A percentile compares a stretch with the other conserved stretches of the same genome.
Evolutionary conservation across 2,113 vertebrate species (phyloP).

Genomic region (Archilochus colubris): DNA sequence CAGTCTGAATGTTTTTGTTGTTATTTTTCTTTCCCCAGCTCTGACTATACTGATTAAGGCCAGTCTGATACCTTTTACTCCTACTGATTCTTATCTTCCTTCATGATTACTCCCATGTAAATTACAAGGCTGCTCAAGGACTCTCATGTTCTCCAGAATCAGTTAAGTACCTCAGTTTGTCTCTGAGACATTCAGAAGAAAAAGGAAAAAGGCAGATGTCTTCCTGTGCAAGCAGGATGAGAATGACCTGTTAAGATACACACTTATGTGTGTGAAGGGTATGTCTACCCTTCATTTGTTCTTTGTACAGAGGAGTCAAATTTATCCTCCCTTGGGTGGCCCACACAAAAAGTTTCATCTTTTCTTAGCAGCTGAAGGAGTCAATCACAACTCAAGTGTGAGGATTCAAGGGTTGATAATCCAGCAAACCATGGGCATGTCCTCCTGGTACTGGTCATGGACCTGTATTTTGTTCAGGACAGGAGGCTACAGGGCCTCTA

Average conservation of each 20-base stretch:
- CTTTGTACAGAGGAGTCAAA: background rate
- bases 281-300: background rate
- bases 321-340: background rate
- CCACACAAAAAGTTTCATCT: background rate
- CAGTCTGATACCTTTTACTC: background rate
- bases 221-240: background rate
- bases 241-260: background rate
- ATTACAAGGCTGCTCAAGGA: background rate
- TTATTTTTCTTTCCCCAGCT: background rate
- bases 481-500: background rate
- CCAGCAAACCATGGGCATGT: rapidly evolving
- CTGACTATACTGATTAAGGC: background rate
- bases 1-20: background rate
- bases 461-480: background rate
- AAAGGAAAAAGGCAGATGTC: background rate
- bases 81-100: background rate
- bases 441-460: background rate
- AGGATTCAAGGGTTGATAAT: background rate
- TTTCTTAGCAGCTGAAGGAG: background rate
- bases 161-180: background rate
- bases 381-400: background rate
- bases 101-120: background rate
- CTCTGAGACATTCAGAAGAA: background rate
- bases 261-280: too few species aligned
- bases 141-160: background rate